Percentiles rank a stretch among this genome's conserved stretches.
These are phyloP conservation scores for Lydus trimaculatus DNA, from an alignment of 2,888 invertebrate genomes.

Conservation along the genomic window DNA sequence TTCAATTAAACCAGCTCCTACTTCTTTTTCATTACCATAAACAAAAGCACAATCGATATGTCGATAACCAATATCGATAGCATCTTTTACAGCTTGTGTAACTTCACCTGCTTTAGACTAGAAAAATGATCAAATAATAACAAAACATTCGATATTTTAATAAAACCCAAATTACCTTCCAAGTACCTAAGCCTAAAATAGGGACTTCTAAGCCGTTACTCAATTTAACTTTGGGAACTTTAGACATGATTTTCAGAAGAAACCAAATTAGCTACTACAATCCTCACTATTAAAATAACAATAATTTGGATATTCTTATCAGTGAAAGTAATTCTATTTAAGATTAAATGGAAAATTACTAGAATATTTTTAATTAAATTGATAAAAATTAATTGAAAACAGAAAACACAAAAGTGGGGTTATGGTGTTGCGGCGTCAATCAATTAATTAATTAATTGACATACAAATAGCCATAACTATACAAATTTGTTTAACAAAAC, in stretches of 20 bases:
- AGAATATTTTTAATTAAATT: not conserved
- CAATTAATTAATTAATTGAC: too few species aligned
- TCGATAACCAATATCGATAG: conserved; percentile 80
- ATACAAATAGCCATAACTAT: too few species aligned
- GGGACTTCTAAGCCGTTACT: conserved; percentile 53
- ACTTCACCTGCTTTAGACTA: conserved; percentile 75
- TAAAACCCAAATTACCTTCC: conserved; percentile 51
- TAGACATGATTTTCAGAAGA: not conserved
- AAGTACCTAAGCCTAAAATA: conserved; percentile 58
- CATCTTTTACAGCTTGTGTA: conserved; percentile 73
- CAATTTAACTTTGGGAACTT: conserved; percentile 30
- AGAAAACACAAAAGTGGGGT: not conserved
- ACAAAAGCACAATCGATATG: conserved; percentile 80
- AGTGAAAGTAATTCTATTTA: not conserved
- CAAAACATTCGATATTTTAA: not conserved
- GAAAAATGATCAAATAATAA: conserved; percentile 21
- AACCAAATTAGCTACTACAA: not conserved
- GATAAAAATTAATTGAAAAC: not conserved
- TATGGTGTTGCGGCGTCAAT: not conserved
- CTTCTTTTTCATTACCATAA: conserved; percentile 79
- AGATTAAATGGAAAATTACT: not conserved
- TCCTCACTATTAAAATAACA: not conserved
- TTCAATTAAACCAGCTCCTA: conserved; percentile 72
- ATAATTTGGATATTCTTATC: not conserved
- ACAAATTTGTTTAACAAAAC: too few species aligned